Evolutionary conservation across 2,113 vertebrate species (phyloP).

Genomic region (Xiphophorus couchianus): DNA sequence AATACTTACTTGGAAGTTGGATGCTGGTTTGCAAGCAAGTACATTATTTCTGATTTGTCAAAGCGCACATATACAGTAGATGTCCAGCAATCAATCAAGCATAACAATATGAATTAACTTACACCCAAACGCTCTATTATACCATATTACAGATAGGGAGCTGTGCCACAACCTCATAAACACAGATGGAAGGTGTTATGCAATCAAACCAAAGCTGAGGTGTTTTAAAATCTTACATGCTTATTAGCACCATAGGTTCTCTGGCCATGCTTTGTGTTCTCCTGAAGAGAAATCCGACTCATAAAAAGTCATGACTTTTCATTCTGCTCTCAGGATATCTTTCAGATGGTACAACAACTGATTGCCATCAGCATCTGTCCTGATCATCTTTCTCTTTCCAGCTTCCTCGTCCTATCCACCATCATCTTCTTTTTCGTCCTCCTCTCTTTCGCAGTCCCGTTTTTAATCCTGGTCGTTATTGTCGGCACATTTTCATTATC

Average conservation of each 20-base stretch:
- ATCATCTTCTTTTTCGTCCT: not conserved
- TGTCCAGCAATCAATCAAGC: no score
- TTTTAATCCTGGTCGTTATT: conserved; percentile 59
- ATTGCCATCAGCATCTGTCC: conserved; percentile 34
- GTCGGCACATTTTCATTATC: conserved; percentile 71
- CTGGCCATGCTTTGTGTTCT: not conserved
- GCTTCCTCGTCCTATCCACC: conserved; percentile 6
- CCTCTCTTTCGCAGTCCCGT: not conserved
- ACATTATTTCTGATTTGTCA: no score
- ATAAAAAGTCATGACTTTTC: not conserved
- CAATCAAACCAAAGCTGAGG: not conserved
- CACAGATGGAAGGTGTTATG: not conserved
- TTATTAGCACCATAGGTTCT: not conserved
- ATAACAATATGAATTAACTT: no score
- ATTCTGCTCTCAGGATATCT: conserved; percentile 19
- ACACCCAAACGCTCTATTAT: no score
- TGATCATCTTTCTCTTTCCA: conserved; percentile 35
- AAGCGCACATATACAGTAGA: no score
- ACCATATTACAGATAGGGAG: no score
- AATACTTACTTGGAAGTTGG: no score
- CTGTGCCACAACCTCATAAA: not conserved
- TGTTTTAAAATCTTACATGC: not conserved
- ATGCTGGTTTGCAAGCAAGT: no score
- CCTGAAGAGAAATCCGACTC: not conserved
- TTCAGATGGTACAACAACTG: conserved; percentile 16